phyloP scores from a whole-genome alignment of 1,140 invertebrate species.

The Armadillidium nasatum region DNA sequence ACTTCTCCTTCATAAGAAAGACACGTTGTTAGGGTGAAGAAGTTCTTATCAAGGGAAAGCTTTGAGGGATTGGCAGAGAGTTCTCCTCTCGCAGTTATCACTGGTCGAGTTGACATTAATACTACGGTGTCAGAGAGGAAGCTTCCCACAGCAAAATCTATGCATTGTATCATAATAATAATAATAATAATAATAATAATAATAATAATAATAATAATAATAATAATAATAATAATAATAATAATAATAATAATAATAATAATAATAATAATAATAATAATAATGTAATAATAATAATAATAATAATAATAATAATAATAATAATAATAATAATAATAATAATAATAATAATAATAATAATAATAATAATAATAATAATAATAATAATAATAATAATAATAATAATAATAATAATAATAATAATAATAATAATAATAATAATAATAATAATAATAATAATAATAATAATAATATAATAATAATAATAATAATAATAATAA shows the following conservation, averaged over 20 bases:
- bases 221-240: slow-evolving; percentile 34
- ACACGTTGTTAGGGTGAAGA: not conserved
- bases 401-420: no score
- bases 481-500: no score
- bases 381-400: no score
- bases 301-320: no score
- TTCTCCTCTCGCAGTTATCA: not conserved
- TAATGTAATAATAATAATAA: no score
- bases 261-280: no score
- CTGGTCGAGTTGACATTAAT: slow-evolving; percentile 3
- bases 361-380: no score
- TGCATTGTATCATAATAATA: not conserved
- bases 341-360: no score
- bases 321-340: no score
- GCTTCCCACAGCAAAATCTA: slow-evolving; percentile 47
- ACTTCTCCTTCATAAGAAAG: slow-evolving; percentile 1
- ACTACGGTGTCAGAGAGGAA: slow-evolving; percentile 45
- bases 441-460: no score
- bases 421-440: no score
- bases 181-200: slow-evolving; percentile 13
- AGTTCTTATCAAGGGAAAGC: not conserved
- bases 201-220: slow-evolving; percentile 29
- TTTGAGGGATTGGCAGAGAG: not conserved
- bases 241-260: slow-evolving; percentile 32
- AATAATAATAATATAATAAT: no score